Evolutionary conservation across 2,797 vertebrate genomes (phyloP).

Genomic region (Botia almorhae): DNA sequence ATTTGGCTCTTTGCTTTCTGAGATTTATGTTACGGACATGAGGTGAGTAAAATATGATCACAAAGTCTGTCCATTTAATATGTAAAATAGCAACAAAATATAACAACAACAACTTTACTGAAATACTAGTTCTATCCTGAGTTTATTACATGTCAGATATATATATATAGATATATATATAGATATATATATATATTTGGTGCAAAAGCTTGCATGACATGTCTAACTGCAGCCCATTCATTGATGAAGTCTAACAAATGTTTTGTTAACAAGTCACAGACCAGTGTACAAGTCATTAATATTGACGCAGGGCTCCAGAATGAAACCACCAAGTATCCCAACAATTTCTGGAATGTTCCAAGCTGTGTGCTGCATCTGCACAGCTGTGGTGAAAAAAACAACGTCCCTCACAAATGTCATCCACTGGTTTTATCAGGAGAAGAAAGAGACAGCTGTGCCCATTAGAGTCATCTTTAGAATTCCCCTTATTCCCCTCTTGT

Average conservation of each 20-base stretch:
- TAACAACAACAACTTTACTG: too few relatives aligned
- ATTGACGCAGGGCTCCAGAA: too few relatives aligned
- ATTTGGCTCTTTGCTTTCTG: too few relatives aligned
- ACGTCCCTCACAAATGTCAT: slow-evolving; percentile 27
- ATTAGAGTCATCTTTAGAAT: slow-evolving; percentile 46
- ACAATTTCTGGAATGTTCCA: slow-evolving; percentile 26
- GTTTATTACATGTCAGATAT: neutral
- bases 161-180: too few relatives aligned
- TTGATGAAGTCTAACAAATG: slow-evolving; percentile 39
- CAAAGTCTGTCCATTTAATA: too few relatives aligned
- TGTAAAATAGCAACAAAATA: too few relatives aligned
- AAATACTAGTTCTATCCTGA: too few relatives aligned
- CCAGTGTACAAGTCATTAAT: neutral
- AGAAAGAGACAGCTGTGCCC: slow-evolving; percentile 42
- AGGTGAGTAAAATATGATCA: too few relatives aligned
- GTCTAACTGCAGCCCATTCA: neutral
- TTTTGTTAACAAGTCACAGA: slow-evolving; percentile 9
- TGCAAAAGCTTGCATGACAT: neutral
- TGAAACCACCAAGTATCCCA: slow-evolving; percentile 24
- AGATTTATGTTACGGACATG: too few relatives aligned
- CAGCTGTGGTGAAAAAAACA: slow-evolving; percentile 42
- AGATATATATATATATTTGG: too few relatives aligned
- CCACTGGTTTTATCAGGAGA: slow-evolving; percentile 33
- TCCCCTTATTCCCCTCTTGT: slow-evolving; percentile 31
- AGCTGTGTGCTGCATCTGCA: slow-evolving; percentile 40